These are phyloP conservation scores for Endotricha flammealis DNA, from an alignment of 2,888 invertebrate genomes.

Conservation along the genomic window DNA sequence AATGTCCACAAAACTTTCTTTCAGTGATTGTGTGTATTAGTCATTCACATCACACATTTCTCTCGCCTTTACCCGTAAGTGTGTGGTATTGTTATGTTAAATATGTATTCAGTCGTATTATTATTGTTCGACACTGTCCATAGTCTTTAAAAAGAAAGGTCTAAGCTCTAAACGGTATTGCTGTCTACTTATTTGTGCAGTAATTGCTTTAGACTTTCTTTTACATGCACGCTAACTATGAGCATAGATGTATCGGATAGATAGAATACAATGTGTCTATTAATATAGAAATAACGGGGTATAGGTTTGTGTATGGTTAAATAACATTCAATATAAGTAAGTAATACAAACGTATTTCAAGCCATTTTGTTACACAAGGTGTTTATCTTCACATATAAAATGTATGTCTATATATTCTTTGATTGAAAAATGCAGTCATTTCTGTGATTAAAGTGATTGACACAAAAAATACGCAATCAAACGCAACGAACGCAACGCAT, in stretches of 20 bases:
- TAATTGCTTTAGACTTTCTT: background rate
- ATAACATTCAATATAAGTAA: too few relatives aligned
- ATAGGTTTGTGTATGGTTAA: too few relatives aligned
- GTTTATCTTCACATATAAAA: too few relatives aligned
- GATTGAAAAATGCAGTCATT: too few relatives aligned
- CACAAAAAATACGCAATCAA: too few relatives aligned
- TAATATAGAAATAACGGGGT: background rate
- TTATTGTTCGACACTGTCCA: conserved; percentile 10
- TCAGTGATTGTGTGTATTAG: too few relatives aligned
- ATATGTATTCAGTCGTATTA: conserved; percentile 12
- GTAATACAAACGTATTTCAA: too few relatives aligned
- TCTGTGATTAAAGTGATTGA: too few relatives aligned
- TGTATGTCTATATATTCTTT: too few relatives aligned
- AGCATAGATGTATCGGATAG: background rate
- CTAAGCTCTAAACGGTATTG: background rate
- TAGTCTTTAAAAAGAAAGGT: background rate
- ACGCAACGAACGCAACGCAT: too few relatives aligned
- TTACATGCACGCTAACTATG: background rate
- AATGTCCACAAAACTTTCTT: conserved; percentile 10
- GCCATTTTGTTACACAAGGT: too few relatives aligned
- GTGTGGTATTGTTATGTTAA: conserved; percentile 23
- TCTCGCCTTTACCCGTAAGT: background rate
- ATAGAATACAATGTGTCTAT: background rate
- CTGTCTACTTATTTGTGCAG: conserved; percentile 1
- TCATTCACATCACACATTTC: too few relatives aligned